phyloP scores from a whole-genome alignment of 2,888 invertebrate species.

The Xestoiulus laeticollis region DNA sequence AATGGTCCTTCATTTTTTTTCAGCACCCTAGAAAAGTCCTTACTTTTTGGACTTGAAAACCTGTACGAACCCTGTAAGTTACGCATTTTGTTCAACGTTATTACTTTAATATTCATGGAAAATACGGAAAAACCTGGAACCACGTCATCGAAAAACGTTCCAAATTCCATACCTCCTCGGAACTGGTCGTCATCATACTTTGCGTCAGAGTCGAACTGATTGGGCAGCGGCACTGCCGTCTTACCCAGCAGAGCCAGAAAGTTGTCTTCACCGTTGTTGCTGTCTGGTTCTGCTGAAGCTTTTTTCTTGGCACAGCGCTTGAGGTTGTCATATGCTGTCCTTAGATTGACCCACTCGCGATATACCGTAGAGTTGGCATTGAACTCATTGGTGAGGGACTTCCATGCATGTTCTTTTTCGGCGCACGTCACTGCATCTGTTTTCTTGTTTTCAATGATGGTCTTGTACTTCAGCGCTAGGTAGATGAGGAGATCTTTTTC shows the following conservation, averaged over 20 bases:
- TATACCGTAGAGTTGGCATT: neutral
- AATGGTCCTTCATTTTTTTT: too few species aligned
- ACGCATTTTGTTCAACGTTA: too few species aligned
- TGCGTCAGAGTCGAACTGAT: neutral
- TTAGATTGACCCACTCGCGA: neutral
- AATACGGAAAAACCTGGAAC: too few species aligned
- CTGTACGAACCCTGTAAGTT: too few species aligned
- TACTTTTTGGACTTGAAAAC: too few species aligned
- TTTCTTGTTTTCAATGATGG: conserved; percentile 39
- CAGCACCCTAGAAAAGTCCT: too few species aligned
- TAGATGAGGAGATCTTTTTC: conserved; percentile 36
- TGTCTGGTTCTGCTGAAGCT: neutral
- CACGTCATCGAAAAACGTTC: too few species aligned
- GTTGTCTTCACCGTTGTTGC: neutral
- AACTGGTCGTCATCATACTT: neutral
- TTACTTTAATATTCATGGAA: too few species aligned
- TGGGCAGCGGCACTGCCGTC: neutral
- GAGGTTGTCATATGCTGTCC: conserved; percentile 30
- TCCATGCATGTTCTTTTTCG: neutral
- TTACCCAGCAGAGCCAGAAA: neutral
- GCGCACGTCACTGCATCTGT: neutral
- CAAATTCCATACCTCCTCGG: neutral
- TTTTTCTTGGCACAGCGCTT: conserved; percentile 27
- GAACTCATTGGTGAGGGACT: conserved; percentile 1
- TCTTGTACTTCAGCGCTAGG: conserved; percentile 45